Percentiles rank a stretch among this genome's conserved stretches.
Evolutionary conservation across 2,113 vertebrate genomes (phyloP).

Genomic region (Lamprologus speciosus): DNA sequence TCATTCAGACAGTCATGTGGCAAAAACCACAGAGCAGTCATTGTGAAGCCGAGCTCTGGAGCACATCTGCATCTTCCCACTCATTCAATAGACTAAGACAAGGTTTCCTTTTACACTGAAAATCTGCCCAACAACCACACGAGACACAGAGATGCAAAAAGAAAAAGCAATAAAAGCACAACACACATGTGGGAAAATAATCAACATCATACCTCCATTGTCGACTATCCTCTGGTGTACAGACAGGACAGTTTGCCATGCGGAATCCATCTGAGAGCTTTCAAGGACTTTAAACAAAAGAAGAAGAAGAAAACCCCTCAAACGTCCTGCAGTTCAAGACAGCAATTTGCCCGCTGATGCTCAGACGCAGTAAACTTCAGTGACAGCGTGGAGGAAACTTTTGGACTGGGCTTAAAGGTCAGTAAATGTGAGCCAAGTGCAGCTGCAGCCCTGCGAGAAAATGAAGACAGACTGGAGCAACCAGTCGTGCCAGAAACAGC

Average conservation of each 20-base stretch:
- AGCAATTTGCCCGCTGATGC: not conserved
- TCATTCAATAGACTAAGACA: not conserved
- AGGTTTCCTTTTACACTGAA: not conserved
- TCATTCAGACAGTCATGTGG: not conserved
- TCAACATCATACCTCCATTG: constrained; percentile 60
- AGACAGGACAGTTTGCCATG: constrained; percentile 52
- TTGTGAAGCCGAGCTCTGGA: not conserved
- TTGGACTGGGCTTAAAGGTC: not conserved
- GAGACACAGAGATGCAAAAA: not conserved
- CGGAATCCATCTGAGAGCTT: constrained; percentile 51
- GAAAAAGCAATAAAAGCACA: not conserved
- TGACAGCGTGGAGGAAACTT: not conserved
- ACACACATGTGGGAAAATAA: not conserved
- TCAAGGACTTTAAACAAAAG: not conserved
- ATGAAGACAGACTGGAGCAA: not conserved
- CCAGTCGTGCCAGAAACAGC: not conserved
- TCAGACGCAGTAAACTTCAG: accelerated
- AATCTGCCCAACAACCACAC: not conserved
- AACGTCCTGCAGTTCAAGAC: not conserved
- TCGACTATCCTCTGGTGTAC: constrained; percentile 58
- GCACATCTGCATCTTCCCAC: not conserved
- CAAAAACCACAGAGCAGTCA: constrained; percentile 1
- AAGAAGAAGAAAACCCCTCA: not conserved
- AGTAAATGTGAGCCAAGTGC: not conserved
- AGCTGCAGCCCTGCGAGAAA: not conserved